phyloP scores from a whole-genome alignment of 2,113 vertebrate genomes.

The Jacana jacana region DNA sequence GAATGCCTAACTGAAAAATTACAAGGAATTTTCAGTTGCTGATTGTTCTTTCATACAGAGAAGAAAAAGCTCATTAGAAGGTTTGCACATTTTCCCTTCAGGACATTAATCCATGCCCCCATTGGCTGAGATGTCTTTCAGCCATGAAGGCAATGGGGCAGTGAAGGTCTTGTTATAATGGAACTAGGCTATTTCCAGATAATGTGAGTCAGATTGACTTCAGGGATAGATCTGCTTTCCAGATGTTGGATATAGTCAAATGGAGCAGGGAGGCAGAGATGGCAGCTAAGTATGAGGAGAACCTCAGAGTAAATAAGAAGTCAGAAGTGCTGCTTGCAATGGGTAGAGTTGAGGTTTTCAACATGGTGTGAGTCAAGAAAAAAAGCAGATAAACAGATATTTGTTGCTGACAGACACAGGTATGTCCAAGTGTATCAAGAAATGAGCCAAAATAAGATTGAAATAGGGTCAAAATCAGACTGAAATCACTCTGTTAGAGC shows the following conservation, averaged over 20 bases:
- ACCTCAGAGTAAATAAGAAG: background rate
- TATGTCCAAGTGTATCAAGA: background rate
- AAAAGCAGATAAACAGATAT: background rate
- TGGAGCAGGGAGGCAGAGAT: conserved; percentile 22
- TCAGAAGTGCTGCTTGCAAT: background rate
- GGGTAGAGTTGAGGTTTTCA: background rate
- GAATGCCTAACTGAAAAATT: background rate
- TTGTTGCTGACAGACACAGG: background rate
- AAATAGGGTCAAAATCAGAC: background rate
- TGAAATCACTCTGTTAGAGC: background rate
- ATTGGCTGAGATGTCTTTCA: conserved; percentile 54
- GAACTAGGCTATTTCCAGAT: conserved; percentile 65
- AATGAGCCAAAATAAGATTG: background rate
- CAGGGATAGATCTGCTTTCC: conserved; percentile 60
- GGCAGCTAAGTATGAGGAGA: conserved; percentile 10
- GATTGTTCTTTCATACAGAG: background rate
- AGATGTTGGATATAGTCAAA: conserved; percentile 57
- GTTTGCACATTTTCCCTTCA: conserved; percentile 54
- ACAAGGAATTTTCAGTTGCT: background rate
- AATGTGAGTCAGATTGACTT: conserved; percentile 64
- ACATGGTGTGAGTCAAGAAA: background rate
- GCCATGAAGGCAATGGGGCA: conserved; percentile 59
- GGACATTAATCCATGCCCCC: conserved; percentile 50
- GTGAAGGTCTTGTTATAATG: conserved; percentile 65
- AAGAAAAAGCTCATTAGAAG: background rate